Evolutionary conservation across 2,797 vertebrate genomes (phyloP).

Genomic region (Pantherophis vulpinus): DNA sequence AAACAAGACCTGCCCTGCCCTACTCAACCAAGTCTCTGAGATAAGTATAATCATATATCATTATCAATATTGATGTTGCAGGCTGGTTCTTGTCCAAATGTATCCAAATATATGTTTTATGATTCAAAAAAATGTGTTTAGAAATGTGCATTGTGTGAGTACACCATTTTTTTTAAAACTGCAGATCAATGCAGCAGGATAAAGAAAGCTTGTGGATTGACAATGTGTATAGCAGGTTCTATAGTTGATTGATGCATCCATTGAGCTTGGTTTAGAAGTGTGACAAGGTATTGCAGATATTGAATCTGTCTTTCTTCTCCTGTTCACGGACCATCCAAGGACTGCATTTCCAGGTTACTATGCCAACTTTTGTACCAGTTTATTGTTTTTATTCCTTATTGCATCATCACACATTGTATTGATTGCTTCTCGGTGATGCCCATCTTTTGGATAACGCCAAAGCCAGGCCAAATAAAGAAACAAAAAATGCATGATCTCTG

Average conservation of each 20-base stretch:
- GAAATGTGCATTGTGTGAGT: neutral
- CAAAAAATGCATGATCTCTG: neutral
- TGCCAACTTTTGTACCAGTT: neutral
- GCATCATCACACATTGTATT: neutral
- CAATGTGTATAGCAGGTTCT: neutral
- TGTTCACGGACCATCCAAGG: neutral
- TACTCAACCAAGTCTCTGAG: neutral
- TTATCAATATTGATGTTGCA: neutral
- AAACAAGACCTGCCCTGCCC: neutral
- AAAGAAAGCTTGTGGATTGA: neutral
- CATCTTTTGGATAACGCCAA: constrained; percentile 29
- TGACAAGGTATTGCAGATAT: neutral
- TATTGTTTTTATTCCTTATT: neutral
- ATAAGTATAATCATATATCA: neutral
- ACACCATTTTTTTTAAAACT: neutral
- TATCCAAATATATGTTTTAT: neutral
- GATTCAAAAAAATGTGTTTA: neutral
- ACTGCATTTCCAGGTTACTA: neutral
- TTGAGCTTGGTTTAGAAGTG: neutral
- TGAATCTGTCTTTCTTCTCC: neutral
- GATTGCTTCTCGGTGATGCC: neutral
- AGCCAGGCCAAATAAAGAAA: constrained; percentile 20
- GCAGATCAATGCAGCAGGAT: neutral
- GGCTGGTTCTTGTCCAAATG: neutral
- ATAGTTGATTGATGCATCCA: neutral